Conservation (phyloP, 2,113 vertebrate genomes). For the Chamaetylas fuelleborni region DNA sequence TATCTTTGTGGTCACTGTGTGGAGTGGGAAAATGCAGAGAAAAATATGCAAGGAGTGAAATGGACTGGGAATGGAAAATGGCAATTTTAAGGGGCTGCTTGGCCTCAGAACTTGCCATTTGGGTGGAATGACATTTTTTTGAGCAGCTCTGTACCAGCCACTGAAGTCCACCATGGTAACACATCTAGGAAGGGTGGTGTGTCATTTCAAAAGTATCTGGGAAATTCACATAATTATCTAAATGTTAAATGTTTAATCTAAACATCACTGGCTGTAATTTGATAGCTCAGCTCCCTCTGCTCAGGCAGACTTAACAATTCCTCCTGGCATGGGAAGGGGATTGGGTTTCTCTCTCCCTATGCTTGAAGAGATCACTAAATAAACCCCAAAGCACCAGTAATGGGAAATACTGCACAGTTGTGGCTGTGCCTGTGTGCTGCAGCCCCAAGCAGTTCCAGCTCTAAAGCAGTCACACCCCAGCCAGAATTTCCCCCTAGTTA, state of each 20-base stretch:
- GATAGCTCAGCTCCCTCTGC: not conserved
- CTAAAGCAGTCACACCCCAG: too few species aligned
- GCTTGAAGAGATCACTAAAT: not conserved
- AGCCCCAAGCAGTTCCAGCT: too few species aligned
- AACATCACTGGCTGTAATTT: not conserved
- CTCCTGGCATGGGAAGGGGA: fast-evolving
- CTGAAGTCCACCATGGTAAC: not conserved
- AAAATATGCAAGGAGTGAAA: not conserved
- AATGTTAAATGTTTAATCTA: not conserved
- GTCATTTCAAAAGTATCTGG: not conserved
- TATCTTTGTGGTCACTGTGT: not conserved
- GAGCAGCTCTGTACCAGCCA: not conserved
- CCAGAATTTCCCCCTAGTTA: too few species aligned
- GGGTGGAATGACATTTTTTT: not conserved
- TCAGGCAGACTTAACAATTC: not conserved
- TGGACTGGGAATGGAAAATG: not conserved
- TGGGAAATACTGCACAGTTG: not conserved
- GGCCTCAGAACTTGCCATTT: not conserved
- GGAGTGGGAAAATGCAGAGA: not conserved
- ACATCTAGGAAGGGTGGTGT: not conserved
- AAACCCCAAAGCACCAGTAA: not conserved
- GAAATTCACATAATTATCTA: not conserved
- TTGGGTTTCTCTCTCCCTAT: not conserved
- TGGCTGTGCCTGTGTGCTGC: not conserved
- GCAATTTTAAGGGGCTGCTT: not conserved